Evolutionary conservation across 2,797 vertebrate genomes (phyloP).

Genomic region (Enteromius trimaculatus): DNA sequence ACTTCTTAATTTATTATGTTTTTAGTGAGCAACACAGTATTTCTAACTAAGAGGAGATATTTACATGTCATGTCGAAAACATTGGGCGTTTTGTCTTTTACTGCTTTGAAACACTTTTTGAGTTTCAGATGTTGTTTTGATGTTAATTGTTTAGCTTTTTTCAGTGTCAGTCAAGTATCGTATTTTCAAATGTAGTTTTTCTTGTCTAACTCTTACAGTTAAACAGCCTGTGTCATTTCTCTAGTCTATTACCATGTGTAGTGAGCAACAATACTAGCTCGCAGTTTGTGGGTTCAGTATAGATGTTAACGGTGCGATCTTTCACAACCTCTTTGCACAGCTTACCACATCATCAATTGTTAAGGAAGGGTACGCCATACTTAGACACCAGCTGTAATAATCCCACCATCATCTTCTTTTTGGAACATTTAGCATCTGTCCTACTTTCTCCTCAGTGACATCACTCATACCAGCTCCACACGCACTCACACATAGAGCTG

Average conservation of each 20-base stretch:
- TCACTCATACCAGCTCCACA: not conserved
- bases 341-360: not conserved
- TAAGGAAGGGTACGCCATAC: not conserved
- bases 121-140: not conserved
- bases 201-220: too few relatives aligned
- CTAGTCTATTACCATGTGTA: not conserved
- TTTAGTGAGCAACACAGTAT: not conserved
- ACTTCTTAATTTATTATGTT: not conserved
- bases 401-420: not conserved
- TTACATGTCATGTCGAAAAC: not conserved
- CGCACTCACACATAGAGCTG: not conserved
- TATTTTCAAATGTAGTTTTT: not conserved
- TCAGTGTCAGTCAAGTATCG: not conserved
- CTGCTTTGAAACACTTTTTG: not conserved
- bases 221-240: too few relatives aligned
- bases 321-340: not conserved
- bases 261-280: not conserved
- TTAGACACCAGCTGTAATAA: not conserved
- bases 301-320: not conserved
- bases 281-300: not conserved
- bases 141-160: not conserved
- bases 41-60: not conserved
- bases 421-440: not conserved
- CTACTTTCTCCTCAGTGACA: slow-evolving; percentile 14
- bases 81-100: not conserved